phyloP scores from a whole-genome alignment of 2,113 vertebrate species.

The Sturnira hondurensis region DNA sequence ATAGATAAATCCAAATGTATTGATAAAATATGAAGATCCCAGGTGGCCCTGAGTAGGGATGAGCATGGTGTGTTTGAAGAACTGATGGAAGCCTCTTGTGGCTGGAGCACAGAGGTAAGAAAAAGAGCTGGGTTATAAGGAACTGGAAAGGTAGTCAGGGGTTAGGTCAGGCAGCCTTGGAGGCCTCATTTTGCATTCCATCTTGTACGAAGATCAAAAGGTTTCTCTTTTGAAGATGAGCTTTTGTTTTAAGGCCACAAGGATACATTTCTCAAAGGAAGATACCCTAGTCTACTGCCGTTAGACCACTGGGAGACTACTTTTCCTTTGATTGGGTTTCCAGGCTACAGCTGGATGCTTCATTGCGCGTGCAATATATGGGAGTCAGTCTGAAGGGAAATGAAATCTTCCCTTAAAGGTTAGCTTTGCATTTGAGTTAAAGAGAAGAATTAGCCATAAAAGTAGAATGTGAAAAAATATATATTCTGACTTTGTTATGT shows the following conservation, averaged over 20 bases:
- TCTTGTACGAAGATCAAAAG: not conserved
- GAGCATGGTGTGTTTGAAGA: not conserved
- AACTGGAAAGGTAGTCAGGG: too few species aligned
- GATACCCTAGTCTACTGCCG: too few species aligned
- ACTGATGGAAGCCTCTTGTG: not conserved
- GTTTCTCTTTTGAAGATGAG: not conserved
- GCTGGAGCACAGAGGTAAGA: not conserved
- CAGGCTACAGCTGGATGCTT: not conserved
- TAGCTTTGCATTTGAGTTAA: not conserved
- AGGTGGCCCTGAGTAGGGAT: not conserved
- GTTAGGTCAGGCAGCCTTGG: too few species aligned
- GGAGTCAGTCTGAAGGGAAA: not conserved
- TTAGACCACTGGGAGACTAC: not conserved
- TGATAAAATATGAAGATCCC: too few species aligned
- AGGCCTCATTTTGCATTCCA: not conserved
- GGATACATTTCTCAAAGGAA: not conserved
- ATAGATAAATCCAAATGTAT: not conserved
- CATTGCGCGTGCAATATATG: not conserved
- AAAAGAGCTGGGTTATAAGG: not conserved
- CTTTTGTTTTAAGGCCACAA: not conserved
- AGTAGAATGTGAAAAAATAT: not conserved
- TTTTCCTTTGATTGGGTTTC: not conserved
- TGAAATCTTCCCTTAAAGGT: not conserved
- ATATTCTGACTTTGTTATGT: not conserved
- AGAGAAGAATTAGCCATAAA: not conserved